Conservation (phyloP, 1,140 invertebrate species). For the Gryllus bimaculatus region DNA sequence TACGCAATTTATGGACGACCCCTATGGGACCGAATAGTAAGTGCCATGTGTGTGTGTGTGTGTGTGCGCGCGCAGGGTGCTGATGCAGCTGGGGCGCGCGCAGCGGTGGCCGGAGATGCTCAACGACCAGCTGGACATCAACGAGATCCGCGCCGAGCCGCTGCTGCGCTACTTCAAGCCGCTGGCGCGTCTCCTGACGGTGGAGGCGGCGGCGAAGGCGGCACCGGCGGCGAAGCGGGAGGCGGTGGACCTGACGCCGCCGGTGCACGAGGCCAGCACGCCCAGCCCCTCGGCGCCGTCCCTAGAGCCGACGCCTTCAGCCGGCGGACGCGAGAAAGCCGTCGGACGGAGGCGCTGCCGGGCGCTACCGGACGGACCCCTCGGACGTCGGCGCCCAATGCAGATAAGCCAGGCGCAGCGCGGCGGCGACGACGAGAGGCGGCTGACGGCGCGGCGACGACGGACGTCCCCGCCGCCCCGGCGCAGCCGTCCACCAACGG, state of each 20-base stretch:
- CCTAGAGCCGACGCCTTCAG: background rate
- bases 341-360: no score
- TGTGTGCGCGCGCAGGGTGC: background rate
- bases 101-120: background rate
- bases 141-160: background rate
- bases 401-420: no score
- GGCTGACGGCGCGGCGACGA: no score
- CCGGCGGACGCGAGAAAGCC: no score
- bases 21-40: no score
- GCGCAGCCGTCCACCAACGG: no score
- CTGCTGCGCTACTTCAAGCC: background rate
- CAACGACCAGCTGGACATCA: background rate
- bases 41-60: background rate
- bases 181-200: background rate
- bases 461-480: no score
- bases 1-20: no score
- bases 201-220: background rate
- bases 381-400: no score
- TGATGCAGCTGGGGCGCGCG: background rate
- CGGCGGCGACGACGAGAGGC: no score
- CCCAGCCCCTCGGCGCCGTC: background rate
- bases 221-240: background rate
- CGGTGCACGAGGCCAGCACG: no score
- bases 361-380: no score
- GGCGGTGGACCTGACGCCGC: background rate